phyloP scores from a whole-genome alignment of 2,888 invertebrate genomes.

The Endotricha flammealis region DNA sequence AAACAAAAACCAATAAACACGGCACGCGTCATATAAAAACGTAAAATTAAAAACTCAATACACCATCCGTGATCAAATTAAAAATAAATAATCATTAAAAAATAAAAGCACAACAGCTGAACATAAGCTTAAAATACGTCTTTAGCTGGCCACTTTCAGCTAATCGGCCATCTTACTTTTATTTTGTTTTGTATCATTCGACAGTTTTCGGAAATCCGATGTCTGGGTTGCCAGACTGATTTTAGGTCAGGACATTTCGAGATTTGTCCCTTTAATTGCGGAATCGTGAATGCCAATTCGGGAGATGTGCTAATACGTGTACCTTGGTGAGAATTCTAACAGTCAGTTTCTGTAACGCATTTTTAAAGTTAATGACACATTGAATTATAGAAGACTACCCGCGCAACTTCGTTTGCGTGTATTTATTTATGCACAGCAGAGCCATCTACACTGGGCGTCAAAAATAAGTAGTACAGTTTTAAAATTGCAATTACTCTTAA shows the following conservation, averaged over 20 bases:
- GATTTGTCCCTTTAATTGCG: not conserved
- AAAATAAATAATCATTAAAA: not conserved
- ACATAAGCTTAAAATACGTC: not conserved
- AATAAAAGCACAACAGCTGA: not conserved
- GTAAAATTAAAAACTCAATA: not conserved
- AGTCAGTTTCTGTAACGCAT: no score
- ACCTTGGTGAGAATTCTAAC: no score
- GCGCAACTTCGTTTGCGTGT: no score
- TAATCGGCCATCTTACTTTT: slow-evolving; percentile 20
- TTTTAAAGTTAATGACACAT: no score
- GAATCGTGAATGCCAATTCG: not conserved
- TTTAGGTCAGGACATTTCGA: slow-evolving; percentile 11
- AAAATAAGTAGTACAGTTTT: no score
- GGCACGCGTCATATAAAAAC: not conserved
- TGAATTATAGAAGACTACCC: no score
- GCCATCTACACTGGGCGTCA: no score
- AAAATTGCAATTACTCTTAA: no score
- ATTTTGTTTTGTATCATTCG: slow-evolving; percentile 21
- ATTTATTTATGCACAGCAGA: no score
- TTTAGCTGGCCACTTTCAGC: slow-evolving; percentile 15
- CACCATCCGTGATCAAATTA: not conserved
- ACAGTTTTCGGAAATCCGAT: slow-evolving; percentile 30
- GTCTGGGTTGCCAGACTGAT: slow-evolving; percentile 14
- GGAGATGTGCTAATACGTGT: no score
- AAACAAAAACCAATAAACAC: no score